These are phyloP conservation scores for Porphyrio hochstetteri DNA, from an alignment of 2,113 vertebrate genomes.

Conservation along the genomic window DNA sequence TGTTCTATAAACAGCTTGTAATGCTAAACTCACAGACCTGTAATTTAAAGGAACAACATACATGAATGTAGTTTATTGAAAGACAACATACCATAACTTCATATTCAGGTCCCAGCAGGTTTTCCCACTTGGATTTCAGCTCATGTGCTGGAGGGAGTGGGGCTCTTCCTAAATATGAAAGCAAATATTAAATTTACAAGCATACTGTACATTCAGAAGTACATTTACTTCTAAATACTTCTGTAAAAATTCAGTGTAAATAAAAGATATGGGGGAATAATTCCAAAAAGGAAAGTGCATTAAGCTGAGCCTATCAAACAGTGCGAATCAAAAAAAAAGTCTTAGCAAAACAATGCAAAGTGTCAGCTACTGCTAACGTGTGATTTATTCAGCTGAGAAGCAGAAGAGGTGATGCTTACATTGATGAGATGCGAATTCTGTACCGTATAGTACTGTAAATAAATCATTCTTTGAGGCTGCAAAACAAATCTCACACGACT, in stretches of 20 bases:
- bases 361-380: background rate
- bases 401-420: conserved; percentile 50
- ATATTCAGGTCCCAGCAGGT: conserved; percentile 87
- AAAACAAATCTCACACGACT: conserved; percentile 42
- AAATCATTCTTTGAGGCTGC: conserved; percentile 54
- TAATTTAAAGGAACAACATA: conserved; percentile 54
- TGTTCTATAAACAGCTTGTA: background rate
- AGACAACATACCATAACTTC: conserved; percentile 87
- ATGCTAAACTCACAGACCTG: background rate
- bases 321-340: conserved; percentile 11
- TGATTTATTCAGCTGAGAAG: conserved; percentile 41
- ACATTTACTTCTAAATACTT: conserved; percentile 36
- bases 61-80: conserved; percentile 15
- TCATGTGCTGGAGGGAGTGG: conserved; percentile 63
- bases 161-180: conserved; percentile 64
- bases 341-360: conserved; percentile 42
- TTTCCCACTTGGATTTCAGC: conserved; percentile 89
- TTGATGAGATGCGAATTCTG: conserved; percentile 23
- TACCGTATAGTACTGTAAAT: conserved; percentile 11
- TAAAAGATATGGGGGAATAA: conserved; percentile 49
- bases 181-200: conserved; percentile 38
- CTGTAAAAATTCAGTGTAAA: conserved; percentile 38
- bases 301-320: conserved; percentile 29
- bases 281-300: conserved; percentile 37
- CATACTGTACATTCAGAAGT: conserved; percentile 33